These are phyloP conservation scores for Helicolenus hilgendorfi DNA, from an alignment of 2,797 vertebrate genomes.

Conservation along the genomic window DNA sequence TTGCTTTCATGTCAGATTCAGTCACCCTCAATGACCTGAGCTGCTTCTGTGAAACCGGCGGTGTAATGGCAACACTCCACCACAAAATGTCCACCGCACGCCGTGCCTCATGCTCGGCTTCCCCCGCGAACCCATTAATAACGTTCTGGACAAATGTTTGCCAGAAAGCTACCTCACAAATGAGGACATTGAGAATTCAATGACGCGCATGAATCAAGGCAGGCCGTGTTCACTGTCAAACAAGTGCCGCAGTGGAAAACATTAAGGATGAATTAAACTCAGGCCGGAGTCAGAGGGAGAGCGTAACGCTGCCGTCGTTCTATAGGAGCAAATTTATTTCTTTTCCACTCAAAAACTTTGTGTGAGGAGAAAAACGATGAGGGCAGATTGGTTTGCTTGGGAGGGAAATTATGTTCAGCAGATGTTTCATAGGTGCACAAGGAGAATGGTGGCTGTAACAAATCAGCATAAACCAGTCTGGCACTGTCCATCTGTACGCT, in stretches of 20 bases:
- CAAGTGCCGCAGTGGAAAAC: conserved; percentile 65
- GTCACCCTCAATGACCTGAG: conserved; percentile 49
- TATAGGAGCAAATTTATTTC: conserved; percentile 16
- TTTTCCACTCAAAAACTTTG: conserved; percentile 15
- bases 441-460: conserved; percentile 8
- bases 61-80: conserved; percentile 29
- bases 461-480: conserved; percentile 21
- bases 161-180: conserved; percentile 73
- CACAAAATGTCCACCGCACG: conserved; percentile 50
- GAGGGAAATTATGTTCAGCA: conserved; percentile 23
- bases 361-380: neutral
- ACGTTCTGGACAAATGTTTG: conserved; percentile 74
- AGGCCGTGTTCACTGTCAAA: conserved; percentile 71
- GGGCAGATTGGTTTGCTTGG: neutral
- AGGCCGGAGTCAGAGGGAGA: conserved; percentile 29
- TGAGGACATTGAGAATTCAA: conserved; percentile 71
- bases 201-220: conserved; percentile 80
- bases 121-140: conserved; percentile 65
- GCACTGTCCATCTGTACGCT: conserved; percentile 3
- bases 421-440: conserved; percentile 29
- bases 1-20: conserved; percentile 65
- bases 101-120: conserved; percentile 45
- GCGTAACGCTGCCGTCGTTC: conserved; percentile 15
- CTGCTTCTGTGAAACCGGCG: conserved; percentile 28
- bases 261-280: conserved; percentile 73